Base-by-base conservation (phyloP, 1,140 invertebrate genomes). In the Scaptomyza hsui region DNA sequence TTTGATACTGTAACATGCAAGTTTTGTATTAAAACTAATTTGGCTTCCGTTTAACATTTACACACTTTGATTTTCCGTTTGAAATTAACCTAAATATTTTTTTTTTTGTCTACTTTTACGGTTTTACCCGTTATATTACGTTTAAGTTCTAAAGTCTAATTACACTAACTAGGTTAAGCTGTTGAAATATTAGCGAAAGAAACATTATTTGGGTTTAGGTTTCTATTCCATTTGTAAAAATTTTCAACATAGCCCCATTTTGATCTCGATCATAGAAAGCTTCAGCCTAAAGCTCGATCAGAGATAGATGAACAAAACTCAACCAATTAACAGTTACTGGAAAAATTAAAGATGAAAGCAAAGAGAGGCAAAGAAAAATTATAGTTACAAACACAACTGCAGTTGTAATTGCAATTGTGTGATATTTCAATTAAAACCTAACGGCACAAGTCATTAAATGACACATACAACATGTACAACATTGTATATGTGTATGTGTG, bases 401-500 rank as follows among this genome's bases (percentile, higher is more conserved):
- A 61, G 42, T 59, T 49, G 39, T 65, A 74, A 57, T 61, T 75
- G 18, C 53, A 57, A 60, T 59, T 86, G 73, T 86, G 81, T 86
- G 81, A 86, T 88, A 86, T 86, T 88, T 86, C 81, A 86, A 88
- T 86, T 86, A 78, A 86, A 86, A 71, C 26, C 47, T 86, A 86
- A 86, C 77, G 77, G 82, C 65, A 53, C 73, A 71, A 88, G 82
- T 88, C 77, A 81, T 86, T 88, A 75, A 86, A 86, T 76, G 65
- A 65, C 81, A 78, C 59, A 81, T 61, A 75, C 74, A 75, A 67
- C 65, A 42, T 39, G 41, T 55, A 37, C 41, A 59, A 32, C 48
- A 29, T 57, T 42, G 21, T 32, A 21, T 32, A 26, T 39, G 42
- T 44, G 32, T 45, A 15, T 61, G 60, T 42, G 2, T 37, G 44